These are phyloP conservation scores for Dasyprocta punctata DNA, from an alignment of 2,113 vertebrate genomes.

Conservation along the genomic window DNA sequence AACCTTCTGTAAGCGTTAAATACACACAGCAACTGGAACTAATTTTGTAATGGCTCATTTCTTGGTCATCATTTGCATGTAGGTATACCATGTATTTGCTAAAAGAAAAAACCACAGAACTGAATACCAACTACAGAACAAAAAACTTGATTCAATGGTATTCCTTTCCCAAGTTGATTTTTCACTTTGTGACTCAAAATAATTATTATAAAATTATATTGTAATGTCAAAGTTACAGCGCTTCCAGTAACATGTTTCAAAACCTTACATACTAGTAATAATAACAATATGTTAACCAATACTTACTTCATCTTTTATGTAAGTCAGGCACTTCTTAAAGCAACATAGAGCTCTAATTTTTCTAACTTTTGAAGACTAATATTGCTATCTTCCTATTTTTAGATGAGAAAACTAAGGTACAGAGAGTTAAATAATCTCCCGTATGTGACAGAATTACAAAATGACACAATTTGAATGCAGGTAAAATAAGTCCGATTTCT, in stretches of 20 bases:
- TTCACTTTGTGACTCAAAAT: not conserved
- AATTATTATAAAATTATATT: constrained; percentile 30
- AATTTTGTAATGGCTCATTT: not conserved
- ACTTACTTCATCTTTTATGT: not conserved
- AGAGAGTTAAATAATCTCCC: not conserved
- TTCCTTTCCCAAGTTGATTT: constrained; percentile 6
- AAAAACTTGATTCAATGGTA: not conserved
- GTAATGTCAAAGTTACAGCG: not conserved
- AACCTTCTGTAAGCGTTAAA: not conserved
- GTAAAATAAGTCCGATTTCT: not conserved
- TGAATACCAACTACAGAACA: not conserved
- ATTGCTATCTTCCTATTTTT: constrained; percentile 6
- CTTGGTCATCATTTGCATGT: constrained; percentile 17
- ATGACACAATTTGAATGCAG: not conserved
- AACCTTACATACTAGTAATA: not conserved
- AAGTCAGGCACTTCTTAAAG: constrained; percentile 2
- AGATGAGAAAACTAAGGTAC: constrained; percentile 14
- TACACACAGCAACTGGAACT: not conserved
- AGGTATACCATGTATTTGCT: not conserved
- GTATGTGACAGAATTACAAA: not conserved
- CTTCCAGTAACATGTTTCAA: not conserved
- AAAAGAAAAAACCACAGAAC: not conserved
- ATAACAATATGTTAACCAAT: not conserved
- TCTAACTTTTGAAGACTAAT: not conserved
- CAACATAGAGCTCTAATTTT: not conserved